phyloP scores from a whole-genome alignment of 1,140 invertebrate genomes.

The Rhagoletis zephyria region DNA sequence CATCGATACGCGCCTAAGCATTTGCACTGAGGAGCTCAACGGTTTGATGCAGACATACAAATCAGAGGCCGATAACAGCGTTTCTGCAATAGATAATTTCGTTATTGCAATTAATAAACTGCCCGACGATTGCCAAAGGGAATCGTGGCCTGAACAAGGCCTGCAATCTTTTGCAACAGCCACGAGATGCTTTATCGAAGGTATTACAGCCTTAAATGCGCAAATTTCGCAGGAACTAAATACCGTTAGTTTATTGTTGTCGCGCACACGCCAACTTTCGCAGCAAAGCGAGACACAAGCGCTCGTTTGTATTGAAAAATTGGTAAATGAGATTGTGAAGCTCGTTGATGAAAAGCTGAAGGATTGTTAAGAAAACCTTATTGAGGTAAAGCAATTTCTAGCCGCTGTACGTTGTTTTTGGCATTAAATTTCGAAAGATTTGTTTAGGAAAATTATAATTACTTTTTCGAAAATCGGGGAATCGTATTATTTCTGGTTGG shows the following conservation, averaged over 20 bases:
- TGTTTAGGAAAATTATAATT: no score
- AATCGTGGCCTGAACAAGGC: no score
- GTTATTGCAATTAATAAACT: not conserved
- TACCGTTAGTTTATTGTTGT: not conserved
- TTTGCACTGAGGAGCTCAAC: constrained; percentile 4
- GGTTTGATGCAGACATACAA: not conserved
- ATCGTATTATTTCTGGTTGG: no score
- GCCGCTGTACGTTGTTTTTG: no score
- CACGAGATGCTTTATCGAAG: constrained; percentile 6
- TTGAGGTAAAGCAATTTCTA: no score
- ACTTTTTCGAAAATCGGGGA: no score
- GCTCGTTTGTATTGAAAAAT: not conserved
- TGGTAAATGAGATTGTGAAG: not conserved
- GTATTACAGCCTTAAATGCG: not conserved
- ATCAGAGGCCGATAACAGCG: not conserved
- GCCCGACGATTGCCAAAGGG: not conserved
- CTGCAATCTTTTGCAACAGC: not conserved
- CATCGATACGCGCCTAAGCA: not conserved
- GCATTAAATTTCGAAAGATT: not conserved
- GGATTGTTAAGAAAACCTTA: not conserved
- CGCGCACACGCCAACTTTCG: not conserved
- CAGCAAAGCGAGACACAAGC: not conserved
- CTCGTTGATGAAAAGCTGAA: not conserved
- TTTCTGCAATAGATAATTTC: not conserved
- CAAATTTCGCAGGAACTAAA: not conserved